Conservation (phyloP, 2,113 vertebrate genomes). For the Saccopteryx leptura region DNA sequence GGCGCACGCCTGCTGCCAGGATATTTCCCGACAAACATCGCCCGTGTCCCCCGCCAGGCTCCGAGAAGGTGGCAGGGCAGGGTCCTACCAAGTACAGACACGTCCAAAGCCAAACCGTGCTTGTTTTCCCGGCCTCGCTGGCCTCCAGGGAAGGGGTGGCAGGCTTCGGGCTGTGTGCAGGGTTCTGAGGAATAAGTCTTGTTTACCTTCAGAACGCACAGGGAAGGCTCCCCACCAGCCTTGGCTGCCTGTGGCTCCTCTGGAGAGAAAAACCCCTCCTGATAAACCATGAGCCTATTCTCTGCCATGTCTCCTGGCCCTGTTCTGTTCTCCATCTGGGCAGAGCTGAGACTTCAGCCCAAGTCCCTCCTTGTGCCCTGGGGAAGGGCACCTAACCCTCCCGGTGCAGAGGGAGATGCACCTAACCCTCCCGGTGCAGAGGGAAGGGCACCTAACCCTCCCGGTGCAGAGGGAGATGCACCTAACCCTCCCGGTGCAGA, state of each 20-base stretch:
- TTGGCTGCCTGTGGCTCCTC: not conserved
- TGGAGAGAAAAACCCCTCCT: not conserved
- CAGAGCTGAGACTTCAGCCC: not conserved
- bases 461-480: no score
- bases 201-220: not conserved
- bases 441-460: no score
- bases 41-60: not conserved
- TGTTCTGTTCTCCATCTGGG: not conserved
- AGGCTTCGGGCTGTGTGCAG: not conserved
- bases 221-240: not conserved
- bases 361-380: not conserved
- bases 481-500: no score
- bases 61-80: not conserved
- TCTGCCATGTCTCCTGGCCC: fast-evolving
- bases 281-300: fast-evolving
- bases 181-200: conserved; percentile 46
- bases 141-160: conserved; percentile 40
- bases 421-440: no score
- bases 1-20: not conserved
- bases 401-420: not conserved
- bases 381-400: not conserved
- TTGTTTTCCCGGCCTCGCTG: not conserved
- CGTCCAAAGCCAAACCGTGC: fast-evolving
- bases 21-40: not conserved
- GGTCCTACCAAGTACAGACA: not conserved